Evolutionary conservation across 2,797 vertebrate species (phyloP).

Genomic region (Takifugu ocellatus): DNA sequence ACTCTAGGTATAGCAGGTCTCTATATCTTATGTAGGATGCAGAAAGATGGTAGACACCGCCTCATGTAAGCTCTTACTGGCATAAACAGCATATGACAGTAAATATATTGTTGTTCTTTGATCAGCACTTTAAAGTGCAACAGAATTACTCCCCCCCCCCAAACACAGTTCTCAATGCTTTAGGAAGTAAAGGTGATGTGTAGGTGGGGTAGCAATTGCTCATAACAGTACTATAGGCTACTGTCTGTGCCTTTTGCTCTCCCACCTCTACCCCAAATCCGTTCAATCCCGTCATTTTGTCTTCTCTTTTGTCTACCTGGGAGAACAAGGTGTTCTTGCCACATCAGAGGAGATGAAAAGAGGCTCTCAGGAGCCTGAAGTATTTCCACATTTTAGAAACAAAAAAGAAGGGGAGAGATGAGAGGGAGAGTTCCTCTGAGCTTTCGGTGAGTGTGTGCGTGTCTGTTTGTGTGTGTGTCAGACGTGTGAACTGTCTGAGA

Average conservation of each 20-base stretch:
- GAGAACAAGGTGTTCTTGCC: conserved; percentile 52
- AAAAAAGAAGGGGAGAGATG: conserved; percentile 36
- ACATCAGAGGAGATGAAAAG: conserved; percentile 58
- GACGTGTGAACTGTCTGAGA: neutral
- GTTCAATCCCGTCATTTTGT: conserved; percentile 52
- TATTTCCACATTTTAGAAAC: conserved; percentile 61
- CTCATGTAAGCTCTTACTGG: conserved; percentile 2
- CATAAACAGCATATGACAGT: neutral
- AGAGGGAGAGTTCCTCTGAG: conserved; percentile 30
- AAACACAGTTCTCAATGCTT: conserved; percentile 1
- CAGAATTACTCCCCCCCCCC: conserved; percentile 9
- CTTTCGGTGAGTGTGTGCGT: conserved; percentile 5
- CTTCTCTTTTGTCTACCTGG: conserved; percentile 58
- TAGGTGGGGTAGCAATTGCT: conserved; percentile 16
- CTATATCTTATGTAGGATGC: neutral
- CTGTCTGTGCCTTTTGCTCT: conserved; percentile 25
- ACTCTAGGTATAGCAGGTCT: neutral
- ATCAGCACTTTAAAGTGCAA: conserved; percentile 28
- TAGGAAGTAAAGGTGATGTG: conserved; percentile 9
- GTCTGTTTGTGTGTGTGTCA: conserved; percentile 26
- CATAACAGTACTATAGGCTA: conserved; percentile 22
- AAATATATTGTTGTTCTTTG: conserved; percentile 13
- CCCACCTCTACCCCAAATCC: conserved; percentile 47
- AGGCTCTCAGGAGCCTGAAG: conserved; percentile 54
- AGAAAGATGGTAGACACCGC: neutral